phyloP scores from a whole-genome alignment of 1,140 invertebrate genomes.

The Amphibalanus amphitrite region DNA sequence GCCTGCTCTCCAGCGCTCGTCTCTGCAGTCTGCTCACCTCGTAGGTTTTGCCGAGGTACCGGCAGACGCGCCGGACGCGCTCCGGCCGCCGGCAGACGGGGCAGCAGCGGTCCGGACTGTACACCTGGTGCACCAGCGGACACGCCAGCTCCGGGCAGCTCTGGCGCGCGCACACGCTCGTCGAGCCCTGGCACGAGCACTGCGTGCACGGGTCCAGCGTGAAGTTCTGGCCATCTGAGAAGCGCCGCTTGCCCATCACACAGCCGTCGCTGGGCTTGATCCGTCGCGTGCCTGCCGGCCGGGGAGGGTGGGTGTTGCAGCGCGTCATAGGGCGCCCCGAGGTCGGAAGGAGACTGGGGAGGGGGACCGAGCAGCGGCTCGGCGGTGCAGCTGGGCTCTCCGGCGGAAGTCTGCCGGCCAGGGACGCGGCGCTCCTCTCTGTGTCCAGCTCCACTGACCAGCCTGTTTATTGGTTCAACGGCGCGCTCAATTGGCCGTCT shows the following conservation, averaged over 20 bases:
- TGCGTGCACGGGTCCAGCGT: constrained; percentile 58
- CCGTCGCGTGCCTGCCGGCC: not conserved
- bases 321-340: not conserved
- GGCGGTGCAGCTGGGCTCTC: not conserved
- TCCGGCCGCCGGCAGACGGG: constrained; percentile 25
- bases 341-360: too few relatives aligned
- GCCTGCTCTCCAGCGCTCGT: not conserved
- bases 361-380: too few relatives aligned
- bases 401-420: too few relatives aligned
- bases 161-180: constrained; percentile 50
- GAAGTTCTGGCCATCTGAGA: constrained; percentile 27
- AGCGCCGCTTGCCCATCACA: not conserved
- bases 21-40: not conserved
- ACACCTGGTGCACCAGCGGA: constrained; percentile 44
- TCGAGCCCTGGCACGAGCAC: constrained; percentile 49
- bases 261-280: not conserved
- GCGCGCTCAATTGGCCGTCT: too few relatives aligned
- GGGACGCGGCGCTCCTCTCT: too few relatives aligned
- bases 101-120: constrained; percentile 50
- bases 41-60: not conserved
- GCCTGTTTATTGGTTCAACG: too few relatives aligned
- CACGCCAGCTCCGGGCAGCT: constrained; percentile 70
- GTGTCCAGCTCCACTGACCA: too few relatives aligned
- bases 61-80: not conserved
- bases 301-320: too few relatives aligned